phyloP scores from a whole-genome alignment of 2,113 vertebrate species.

The Cyprinodon brontotheroides region DNA sequence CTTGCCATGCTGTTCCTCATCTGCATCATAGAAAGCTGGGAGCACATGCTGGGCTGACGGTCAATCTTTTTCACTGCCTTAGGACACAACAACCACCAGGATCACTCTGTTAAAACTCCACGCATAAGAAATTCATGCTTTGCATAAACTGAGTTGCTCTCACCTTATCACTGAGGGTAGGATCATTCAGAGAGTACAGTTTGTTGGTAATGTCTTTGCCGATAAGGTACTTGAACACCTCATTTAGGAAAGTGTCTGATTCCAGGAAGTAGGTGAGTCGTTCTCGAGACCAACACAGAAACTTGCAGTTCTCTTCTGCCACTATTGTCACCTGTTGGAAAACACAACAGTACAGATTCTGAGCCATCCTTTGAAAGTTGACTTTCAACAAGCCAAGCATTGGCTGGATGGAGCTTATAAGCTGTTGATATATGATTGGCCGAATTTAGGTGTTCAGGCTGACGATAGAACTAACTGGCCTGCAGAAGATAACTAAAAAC shows the following conservation, averaged over 20 bases:
- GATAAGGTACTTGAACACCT: conserved; percentile 96
- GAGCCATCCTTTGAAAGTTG: neutral
- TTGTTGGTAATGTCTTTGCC: conserved; percentile 99
- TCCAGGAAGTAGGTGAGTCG: conserved; percentile 95
- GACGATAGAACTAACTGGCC: no score
- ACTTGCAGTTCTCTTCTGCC: conserved; percentile 94
- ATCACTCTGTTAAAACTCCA: neutral
- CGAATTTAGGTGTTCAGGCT: no score
- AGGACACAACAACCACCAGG: conserved; percentile 12
- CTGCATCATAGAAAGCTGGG: conserved; percentile 95
- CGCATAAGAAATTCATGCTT: neutral
- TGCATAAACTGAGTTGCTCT: conserved; percentile 10
- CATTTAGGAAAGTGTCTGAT: conserved; percentile 92
- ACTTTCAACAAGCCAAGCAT: neutral
- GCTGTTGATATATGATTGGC: no score
- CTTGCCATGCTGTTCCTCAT: conserved; percentile 98
- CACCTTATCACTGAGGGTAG: conserved; percentile 96
- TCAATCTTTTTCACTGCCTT: conserved; percentile 92
- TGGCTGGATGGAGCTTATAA: neutral
- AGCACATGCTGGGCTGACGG: conserved; percentile 90
- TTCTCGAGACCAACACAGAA: conserved; percentile 96
- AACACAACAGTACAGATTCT: neutral
- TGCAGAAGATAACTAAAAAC: no score
- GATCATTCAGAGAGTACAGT: conserved; percentile 96
- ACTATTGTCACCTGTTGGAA: conserved; percentile 89